A percentile compares a stretch with the other conserved stretches of the same genome.
Evolutionary conservation across 2,888 invertebrate species (phyloP).

Genomic region (Lochmaea crataegi): DNA sequence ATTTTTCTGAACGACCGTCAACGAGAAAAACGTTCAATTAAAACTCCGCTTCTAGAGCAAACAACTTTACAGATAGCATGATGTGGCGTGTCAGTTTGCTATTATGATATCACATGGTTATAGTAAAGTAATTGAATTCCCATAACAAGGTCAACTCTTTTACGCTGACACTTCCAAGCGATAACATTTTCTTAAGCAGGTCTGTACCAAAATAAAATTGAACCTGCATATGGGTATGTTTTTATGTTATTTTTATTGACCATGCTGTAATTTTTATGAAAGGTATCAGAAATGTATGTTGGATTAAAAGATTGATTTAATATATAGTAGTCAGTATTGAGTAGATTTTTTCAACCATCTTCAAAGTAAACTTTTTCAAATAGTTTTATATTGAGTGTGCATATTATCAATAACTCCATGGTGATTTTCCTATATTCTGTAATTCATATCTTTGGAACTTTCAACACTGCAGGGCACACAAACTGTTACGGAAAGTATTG

Average conservation of each 20-base stretch:
- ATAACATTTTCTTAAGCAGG: slow-evolving; percentile 13
- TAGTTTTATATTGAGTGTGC: no score
- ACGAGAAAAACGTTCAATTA: slow-evolving; percentile 7
- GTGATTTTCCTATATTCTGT: no score
- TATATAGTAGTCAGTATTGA: no score
- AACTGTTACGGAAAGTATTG: no score
- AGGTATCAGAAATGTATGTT: no score
- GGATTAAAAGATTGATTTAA: no score
- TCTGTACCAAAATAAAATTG: neutral
- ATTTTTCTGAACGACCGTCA: slow-evolving; percentile 3
- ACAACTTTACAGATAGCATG: slow-evolving; percentile 8
- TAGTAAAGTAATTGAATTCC: neutral
- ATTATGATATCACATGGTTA: slow-evolving; percentile 18
- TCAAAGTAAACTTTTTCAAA: no score
- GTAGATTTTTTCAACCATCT: no score
- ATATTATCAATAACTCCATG: no score
- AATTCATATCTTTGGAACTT: no score
- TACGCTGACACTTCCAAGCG: slow-evolving; percentile 9
- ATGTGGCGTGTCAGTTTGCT: slow-evolving; percentile 14
- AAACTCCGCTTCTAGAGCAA: slow-evolving; percentile 1
- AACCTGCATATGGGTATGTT: neutral
- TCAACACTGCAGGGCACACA: no score
- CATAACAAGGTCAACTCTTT: slow-evolving; percentile 16
- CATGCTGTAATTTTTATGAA: neutral
- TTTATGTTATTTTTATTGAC: neutral